Base-by-base conservation (phyloP, 2,797 vertebrate genomes). In the Tokudaia tokunoshimensis region DNA sequence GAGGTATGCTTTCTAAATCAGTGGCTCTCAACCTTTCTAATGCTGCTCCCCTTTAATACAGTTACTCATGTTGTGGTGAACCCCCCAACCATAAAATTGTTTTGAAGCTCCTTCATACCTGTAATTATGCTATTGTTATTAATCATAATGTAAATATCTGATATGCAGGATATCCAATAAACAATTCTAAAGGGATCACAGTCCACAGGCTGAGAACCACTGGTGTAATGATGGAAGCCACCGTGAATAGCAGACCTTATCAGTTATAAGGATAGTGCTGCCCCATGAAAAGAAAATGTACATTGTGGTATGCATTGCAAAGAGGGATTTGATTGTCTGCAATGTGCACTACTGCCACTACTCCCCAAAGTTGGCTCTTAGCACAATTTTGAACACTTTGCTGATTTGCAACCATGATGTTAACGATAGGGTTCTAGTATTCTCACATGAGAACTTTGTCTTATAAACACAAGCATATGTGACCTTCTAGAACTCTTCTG, bases 261-360 rank as follows among this genome's bases (percentile, higher is more conserved):
- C 20, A 88, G 44, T 83, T 75, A 78, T 52, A 85, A 47, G 31
- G 70, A 75, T 24, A 29, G 26, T n/a, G 72, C n/a, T 26, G 82
- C 0, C 47, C 10, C 31, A 15, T 44, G 22, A 85, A 81, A 92
- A 85, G 65, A 89, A 90, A 91, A 72, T 8, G 7, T 17, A 52
- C 24, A 52, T 90, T 93, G 91, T 80, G 34, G 37, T 92, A 76
- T 92, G 26, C 41, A 90, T 41, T 83, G 57, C 90, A 37, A 82
- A 55, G 44, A 8, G 61, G 65, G 57, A 34, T 70, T 82, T 91
- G 50, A 75, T 93, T 92, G 82, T 91, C 82, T 20, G 50, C 70
- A 95, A 75, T 41, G 61, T 37, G 92, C n/a, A n/a, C 15, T 34
- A 47, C 57, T 92, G 44, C 95, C 57, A 89, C 75, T 83, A 65